phyloP scores from a whole-genome alignment of 2,113 vertebrate genomes.

The Crotophaga sulcirostris region DNA sequence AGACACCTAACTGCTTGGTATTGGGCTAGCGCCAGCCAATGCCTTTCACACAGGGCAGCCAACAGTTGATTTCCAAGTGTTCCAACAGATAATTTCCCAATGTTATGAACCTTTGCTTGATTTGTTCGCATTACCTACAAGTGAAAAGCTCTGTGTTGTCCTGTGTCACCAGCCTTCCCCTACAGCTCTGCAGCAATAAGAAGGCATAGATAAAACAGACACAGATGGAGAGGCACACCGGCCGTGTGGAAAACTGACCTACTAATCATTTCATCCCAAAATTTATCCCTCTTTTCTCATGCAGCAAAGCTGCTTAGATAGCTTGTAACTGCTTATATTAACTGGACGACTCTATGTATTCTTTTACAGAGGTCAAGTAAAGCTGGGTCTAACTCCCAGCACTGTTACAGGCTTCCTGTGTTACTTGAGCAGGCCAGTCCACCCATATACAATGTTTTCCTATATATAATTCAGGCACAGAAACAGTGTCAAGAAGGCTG shows the following conservation, averaged over 20 bases:
- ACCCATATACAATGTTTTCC: neutral
- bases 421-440: neutral
- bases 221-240: neutral
- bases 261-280: constrained; percentile 32
- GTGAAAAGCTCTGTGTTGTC: neutral
- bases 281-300: neutral
- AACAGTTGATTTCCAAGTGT: constrained; percentile 19
- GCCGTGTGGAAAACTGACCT: constrained; percentile 45
- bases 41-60: neutral
- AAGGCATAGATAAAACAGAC: neutral
- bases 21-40: neutral
- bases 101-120: neutral
- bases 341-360: neutral
- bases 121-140: neutral
- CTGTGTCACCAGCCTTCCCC: neutral
- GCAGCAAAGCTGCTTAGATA: constrained; percentile 43
- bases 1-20: neutral
- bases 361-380: neutral
- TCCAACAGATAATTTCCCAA: neutral
- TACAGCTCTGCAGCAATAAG: neutral
- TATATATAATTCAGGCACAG: neutral
- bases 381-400: neutral
- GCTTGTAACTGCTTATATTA: neutral
- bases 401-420: neutral
- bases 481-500: neutral